These are phyloP conservation scores for Manis javanica DNA, from an alignment of 2,797 vertebrate genomes.

Conservation along the genomic window DNA sequence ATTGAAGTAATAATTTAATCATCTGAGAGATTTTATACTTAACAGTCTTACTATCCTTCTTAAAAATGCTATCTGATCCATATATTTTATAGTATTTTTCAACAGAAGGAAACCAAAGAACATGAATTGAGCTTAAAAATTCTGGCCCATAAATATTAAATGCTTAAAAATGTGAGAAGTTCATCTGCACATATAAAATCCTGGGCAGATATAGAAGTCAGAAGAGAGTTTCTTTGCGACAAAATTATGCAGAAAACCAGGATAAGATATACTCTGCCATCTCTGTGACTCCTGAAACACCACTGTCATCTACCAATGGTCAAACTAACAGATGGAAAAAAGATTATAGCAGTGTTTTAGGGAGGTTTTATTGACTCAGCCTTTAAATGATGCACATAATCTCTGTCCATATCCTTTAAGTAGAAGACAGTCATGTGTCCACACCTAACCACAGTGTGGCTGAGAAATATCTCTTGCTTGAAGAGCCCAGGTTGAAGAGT, in stretches of 20 bases:
- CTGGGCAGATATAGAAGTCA: background rate
- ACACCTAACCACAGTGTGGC: background rate
- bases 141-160: background rate
- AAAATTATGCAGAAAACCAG: slow-evolving; percentile 4
- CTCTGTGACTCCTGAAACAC: background rate
- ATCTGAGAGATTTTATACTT: background rate
- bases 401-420: background rate
- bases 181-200: background rate
- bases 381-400: no score
- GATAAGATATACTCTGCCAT: background rate
- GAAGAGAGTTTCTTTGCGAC: background rate
- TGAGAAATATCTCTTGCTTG: background rate
- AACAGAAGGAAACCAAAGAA: background rate
- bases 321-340: background rate
- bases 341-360: background rate
- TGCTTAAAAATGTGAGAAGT: background rate
- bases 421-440: background rate
- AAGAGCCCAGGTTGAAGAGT: background rate
- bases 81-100: background rate
- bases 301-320: background rate
- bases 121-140: background rate
- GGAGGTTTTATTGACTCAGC: background rate
- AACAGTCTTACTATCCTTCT: background rate
- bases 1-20: background rate
- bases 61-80: background rate